A percentile compares a stretch with the other conserved stretches of the same genome.
Evolutionary conservation across 2,113 vertebrate species (phyloP).

Genomic region (Dolichallabes microphthalmus): DNA sequence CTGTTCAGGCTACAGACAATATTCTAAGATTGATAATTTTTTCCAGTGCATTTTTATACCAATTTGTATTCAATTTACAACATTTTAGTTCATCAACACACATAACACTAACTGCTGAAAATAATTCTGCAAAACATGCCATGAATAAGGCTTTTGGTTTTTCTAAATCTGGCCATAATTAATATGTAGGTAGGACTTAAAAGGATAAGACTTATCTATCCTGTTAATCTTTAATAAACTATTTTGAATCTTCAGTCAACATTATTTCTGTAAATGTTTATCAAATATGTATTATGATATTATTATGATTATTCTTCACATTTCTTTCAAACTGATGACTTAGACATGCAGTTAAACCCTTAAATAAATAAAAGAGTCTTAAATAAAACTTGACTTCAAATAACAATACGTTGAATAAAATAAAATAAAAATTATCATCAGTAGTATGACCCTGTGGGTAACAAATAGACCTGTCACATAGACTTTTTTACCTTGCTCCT

Average conservation of each 20-base stretch:
- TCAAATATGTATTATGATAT: too few relatives aligned
- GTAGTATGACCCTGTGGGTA: neutral
- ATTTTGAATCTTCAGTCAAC: neutral
- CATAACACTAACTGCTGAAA: neutral
- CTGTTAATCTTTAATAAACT: neutral
- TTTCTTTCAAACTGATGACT: neutral
- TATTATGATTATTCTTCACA: constrained; percentile 5
- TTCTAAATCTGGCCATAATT: neutral
- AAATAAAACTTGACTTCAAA: neutral
- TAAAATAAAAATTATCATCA: neutral
- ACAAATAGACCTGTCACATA: neutral
- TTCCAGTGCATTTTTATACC: neutral
- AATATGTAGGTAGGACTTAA: neutral
- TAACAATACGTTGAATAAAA: neutral
- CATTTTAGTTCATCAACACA: neutral
- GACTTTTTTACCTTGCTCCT: neutral
- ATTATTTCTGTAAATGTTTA: too few relatives aligned
- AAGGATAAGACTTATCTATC: neutral
- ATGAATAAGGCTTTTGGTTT: neutral
- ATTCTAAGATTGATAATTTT: neutral
- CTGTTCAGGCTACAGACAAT: neutral
- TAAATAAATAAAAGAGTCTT: neutral
- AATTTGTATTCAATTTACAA: neutral
- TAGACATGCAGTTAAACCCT: neutral
- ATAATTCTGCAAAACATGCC: neutral